Evolutionary conservation across 1,140 invertebrate genomes (phyloP).

Genomic region (Orius laevigatus): DNA sequence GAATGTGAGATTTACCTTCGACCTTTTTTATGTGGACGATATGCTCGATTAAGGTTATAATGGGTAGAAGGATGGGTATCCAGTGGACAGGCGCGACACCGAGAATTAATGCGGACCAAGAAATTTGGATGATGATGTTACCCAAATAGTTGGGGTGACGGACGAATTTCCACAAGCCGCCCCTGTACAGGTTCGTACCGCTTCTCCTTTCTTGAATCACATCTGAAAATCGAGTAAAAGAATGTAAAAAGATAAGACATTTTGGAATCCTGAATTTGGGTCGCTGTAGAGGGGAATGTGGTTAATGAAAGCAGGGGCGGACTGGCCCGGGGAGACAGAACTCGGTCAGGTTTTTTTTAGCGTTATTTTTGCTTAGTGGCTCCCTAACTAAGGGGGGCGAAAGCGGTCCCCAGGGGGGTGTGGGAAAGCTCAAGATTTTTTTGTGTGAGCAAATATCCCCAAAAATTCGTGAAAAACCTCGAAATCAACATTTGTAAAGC

Average conservation of each 20-base stretch:
- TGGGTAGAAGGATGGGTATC: not conserved
- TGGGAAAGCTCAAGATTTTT: no score
- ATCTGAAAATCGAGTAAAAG: constrained; percentile 1
- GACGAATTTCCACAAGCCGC: not conserved
- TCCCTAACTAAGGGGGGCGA: no score
- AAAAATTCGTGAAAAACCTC: no score
- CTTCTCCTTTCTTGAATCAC: not conserved
- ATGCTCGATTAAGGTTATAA: no score
- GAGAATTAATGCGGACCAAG: not conserved
- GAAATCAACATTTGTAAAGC: no score
- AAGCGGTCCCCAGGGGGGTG: no score
- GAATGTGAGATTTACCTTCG: no score
- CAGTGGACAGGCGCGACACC: not conserved
- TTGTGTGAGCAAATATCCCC: no score
- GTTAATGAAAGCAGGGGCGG: not conserved
- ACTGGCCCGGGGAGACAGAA: not conserved
- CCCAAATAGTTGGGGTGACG: constrained; percentile 2
- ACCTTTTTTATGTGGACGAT: no score
- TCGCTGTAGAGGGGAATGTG: not conserved
- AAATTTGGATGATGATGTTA: not conserved
- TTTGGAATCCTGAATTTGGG: not conserved
- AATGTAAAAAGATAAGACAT: no score
- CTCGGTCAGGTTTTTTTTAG: no score
- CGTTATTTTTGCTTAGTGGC: no score
- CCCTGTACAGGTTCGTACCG: not conserved